Percentiles rank a stretch among this genome's conserved stretches.
Evolutionary conservation across 2,888 invertebrate species (phyloP).

Genomic region (Parelbella ahira): DNA sequence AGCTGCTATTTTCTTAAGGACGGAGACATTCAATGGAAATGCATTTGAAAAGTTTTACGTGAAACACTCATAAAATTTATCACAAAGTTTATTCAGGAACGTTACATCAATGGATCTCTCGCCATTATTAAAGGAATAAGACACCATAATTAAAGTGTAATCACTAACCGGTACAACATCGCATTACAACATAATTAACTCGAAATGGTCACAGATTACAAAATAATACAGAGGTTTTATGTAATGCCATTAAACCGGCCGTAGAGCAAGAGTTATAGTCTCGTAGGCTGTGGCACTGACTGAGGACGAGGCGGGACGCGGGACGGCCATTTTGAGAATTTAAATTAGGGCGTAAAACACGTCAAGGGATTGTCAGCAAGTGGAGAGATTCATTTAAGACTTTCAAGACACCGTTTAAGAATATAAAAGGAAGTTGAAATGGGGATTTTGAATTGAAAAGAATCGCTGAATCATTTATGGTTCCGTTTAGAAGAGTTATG

Average conservation of each 20-base stretch:
- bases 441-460: conserved; percentile 49
- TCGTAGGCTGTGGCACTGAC: conserved; percentile 17
- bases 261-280: conserved; percentile 48
- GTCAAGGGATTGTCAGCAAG: conserved; percentile 65
- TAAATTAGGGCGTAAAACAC: conserved; percentile 57
- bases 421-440: conserved; percentile 47
- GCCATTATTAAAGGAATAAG: no score
- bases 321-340: conserved; percentile 42
- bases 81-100: no score
- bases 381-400: conserved; percentile 58
- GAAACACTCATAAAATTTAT: no score
- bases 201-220: conserved; percentile 3
- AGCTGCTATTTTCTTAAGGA: no score
- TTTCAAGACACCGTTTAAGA: conserved; percentile 46
- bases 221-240: conserved; percentile 2
- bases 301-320: conserved; percentile 1
- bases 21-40: no score
- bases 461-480: conserved; percentile 41
- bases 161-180: no score
- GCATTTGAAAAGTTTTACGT: no score
- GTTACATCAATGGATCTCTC: no score
- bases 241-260: conserved; percentile 38
- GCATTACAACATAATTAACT: background rate
- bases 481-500: conserved; percentile 37
- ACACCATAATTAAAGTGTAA: no score